These are phyloP conservation scores for Liasis olivaceus DNA, from an alignment of 2,797 vertebrate species.

Conservation along the genomic window DNA sequence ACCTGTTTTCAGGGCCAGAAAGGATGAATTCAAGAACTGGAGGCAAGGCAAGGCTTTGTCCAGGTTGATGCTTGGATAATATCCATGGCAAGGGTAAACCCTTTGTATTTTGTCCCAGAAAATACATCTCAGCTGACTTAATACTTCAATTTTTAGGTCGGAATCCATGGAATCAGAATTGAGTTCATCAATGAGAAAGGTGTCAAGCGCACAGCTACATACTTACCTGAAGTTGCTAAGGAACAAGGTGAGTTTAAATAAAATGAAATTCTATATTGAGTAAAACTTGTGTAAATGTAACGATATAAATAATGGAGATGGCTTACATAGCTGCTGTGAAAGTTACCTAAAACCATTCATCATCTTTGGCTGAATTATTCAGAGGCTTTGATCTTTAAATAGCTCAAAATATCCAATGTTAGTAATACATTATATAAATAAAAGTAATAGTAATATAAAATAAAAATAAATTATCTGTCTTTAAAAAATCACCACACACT, in stretches of 20 bases:
- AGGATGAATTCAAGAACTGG: not conserved
- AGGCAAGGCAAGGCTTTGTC: conserved; percentile 33
- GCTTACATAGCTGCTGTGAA: conserved; percentile 16
- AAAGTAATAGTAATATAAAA: too few relatives aligned
- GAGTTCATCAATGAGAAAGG: conserved; percentile 86
- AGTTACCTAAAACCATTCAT: not conserved
- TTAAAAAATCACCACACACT: too few relatives aligned
- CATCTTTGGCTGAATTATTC: not conserved
- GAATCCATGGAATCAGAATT: conserved; percentile 85
- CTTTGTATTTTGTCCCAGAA: conserved; percentile 37
- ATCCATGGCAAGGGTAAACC: conserved; percentile 31
- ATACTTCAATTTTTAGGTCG: conserved; percentile 77
- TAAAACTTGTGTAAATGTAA: conserved; percentile 42
- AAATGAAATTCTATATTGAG: conserved; percentile 18
- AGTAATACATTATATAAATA: not conserved
- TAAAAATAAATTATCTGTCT: too few relatives aligned
- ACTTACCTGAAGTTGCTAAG: conserved; percentile 86
- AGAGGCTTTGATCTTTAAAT: not conserved
- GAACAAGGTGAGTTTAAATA: conserved; percentile 80
- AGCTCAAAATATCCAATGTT: not conserved
- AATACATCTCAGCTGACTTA: conserved; percentile 65
- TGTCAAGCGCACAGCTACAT: conserved; percentile 84
- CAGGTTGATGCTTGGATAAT: conserved; percentile 11
- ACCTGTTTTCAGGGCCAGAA: not conserved
- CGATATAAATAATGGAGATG: conserved; percentile 12